Evolutionary conservation across 2,113 vertebrate species (phyloP).

Genomic region (Ageneiosus marmoratus): DNA sequence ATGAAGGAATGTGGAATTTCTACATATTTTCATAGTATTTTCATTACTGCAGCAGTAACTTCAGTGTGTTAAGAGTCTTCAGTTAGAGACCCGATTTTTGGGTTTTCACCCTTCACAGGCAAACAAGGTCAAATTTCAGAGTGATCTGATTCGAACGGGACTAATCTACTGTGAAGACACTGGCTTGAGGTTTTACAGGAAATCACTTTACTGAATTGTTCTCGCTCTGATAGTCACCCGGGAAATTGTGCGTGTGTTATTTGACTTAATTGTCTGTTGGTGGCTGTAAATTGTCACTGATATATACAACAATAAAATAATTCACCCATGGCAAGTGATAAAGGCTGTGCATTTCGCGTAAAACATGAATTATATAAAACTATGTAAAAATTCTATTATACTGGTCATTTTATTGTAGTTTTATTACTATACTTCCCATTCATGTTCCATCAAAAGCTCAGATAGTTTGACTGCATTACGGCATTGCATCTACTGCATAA

Average conservation of each 20-base stretch:
- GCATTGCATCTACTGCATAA: too few species aligned
- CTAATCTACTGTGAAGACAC: conserved; percentile 53
- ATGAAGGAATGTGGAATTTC: background rate
- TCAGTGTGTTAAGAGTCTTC: background rate
- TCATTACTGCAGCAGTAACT: background rate
- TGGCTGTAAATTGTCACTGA: conserved; percentile 65
- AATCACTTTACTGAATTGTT: conserved; percentile 68
- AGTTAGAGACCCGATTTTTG: background rate
- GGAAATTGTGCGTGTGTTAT: conserved; percentile 68
- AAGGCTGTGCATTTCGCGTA: conserved; percentile 34
- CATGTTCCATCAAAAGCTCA: background rate
- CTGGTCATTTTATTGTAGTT: background rate
- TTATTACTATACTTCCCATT: background rate
- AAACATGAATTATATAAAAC: conserved; percentile 42
- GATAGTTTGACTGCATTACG: background rate
- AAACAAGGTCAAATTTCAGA: conserved; percentile 64
- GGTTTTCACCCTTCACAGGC: conserved; percentile 34
- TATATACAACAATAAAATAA: conserved; percentile 70
- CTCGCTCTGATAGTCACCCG: conserved; percentile 62
- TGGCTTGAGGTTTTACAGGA: conserved; percentile 64
- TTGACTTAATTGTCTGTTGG: conserved; percentile 70
- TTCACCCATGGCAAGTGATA: conserved; percentile 49
- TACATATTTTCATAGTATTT: background rate
- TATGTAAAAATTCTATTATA: conserved; percentile 34
- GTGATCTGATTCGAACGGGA: conserved; percentile 46